Percentiles rank a stretch among this genome's conserved stretches.
phyloP scores from a whole-genome alignment of 1,140 invertebrate species.

The Galleria mellonella region DNA sequence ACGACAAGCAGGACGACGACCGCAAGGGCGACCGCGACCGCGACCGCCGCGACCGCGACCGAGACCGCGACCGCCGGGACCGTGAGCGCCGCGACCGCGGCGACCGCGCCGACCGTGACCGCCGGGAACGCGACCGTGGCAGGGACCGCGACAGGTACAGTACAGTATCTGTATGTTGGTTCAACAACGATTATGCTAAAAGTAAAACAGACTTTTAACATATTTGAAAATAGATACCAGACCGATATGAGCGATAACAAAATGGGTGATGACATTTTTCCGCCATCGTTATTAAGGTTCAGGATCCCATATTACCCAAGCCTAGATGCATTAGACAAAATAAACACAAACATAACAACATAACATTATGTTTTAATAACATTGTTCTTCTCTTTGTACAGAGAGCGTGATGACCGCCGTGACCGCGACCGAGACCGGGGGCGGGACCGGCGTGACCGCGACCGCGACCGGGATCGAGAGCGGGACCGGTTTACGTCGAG shows the following conservation, averaged over 20 bases:
- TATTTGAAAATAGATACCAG: too few relatives aligned
- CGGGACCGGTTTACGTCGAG: conserved; percentile 15
- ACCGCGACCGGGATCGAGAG: conserved; percentile 31
- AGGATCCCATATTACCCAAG: too few relatives aligned
- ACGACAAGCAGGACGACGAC: conserved; percentile 42
- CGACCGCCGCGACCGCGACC: conserved; percentile 22
- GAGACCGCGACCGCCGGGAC: conserved; percentile 23
- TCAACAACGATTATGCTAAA: too few relatives aligned
- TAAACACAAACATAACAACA: too few relatives aligned
- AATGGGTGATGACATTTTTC: too few relatives aligned
- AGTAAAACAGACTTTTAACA: too few relatives aligned
- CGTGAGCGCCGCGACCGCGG: conserved; percentile 10
- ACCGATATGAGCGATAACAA: too few relatives aligned
- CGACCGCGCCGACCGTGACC: conserved; percentile 11
- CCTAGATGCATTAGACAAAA: too few relatives aligned
- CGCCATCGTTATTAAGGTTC: too few relatives aligned
- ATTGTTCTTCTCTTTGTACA: background rate
- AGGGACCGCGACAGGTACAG: conserved; percentile 11
- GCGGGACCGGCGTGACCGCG: conserved; percentile 19
- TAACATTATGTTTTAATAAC: too few relatives aligned
- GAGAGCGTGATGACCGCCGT: conserved; percentile 18
- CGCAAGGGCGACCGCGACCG: conserved; percentile 24
- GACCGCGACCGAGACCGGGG: conserved; percentile 33
- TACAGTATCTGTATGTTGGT: too few relatives aligned
- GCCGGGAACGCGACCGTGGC: conserved; percentile 14